Conservation (phyloP, 2,797 vertebrate species). For the Zalophus californianus region DNA sequence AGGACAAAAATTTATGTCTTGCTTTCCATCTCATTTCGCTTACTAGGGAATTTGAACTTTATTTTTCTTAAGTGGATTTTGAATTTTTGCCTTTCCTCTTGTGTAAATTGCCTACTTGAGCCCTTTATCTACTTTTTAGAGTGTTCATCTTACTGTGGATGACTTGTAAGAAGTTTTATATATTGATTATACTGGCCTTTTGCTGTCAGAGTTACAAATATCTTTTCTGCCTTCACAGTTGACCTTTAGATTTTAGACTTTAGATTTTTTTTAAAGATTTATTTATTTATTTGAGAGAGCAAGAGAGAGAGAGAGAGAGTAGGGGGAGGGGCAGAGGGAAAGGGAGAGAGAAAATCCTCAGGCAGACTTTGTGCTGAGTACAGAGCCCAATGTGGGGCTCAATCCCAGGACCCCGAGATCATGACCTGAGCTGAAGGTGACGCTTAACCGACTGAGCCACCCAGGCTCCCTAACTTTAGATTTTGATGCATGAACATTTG, state of each 20-base stretch:
- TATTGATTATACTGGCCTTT: neutral
- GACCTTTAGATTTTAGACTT: neutral
- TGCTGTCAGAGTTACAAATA: neutral
- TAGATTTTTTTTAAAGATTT: neutral
- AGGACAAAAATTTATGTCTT: neutral
- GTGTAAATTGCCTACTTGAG: neutral
- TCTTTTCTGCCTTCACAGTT: neutral
- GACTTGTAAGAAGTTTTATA: neutral
- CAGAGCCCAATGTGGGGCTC: neutral
- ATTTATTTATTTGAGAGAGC: neutral
- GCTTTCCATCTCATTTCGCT: conserved; percentile 14
- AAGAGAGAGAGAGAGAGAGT: neutral
- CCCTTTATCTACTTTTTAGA: neutral
- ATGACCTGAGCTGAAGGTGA: neutral
- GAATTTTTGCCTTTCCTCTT: neutral
- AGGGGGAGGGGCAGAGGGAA: neutral
- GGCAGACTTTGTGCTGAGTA: neutral
- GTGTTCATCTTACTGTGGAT: neutral
- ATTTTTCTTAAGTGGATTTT: neutral
- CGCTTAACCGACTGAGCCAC: neutral
- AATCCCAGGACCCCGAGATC: neutral
- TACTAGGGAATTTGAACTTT: neutral
- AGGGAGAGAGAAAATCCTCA: neutral
- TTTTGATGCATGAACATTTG: neutral
- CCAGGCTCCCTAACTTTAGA: neutral